Evolutionary conservation across 2,113 vertebrate genomes (phyloP), one percentile per base, ranked within the genome.

Genomic region (Andinoacara biseriatus): DNA sequence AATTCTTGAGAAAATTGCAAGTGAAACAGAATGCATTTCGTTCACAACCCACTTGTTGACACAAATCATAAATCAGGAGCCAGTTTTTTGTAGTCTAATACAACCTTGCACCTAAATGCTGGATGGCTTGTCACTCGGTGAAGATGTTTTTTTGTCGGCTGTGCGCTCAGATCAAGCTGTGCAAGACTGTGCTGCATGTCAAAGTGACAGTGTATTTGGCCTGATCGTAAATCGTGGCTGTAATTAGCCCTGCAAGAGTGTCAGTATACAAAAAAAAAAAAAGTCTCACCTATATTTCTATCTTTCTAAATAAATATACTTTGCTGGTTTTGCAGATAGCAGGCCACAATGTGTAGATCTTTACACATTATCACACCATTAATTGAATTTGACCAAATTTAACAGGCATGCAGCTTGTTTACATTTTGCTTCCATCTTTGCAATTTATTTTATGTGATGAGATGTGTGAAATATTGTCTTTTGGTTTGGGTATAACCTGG

Each of bases 291-390:
- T 76, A 4, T 43, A 5, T 49, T 79, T 82, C 7, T 61, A 7
- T 46, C 65, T 58, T 43, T 60, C 22, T 10, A 26, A 75, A 76
- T 54, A 72, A 72, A 72, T 54, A 72, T 72, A 72, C 46, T 54
- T 72, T 54, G 67, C 26, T 54, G 26, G 54, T 72, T 54, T 33
- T 72, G 26, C 43, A 76, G 74, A 5, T 40, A 26, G 74, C 74
- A 54, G 46, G 46, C 18, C 67, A 31, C 11, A 17, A 69, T 58
- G n/a, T 7, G 35, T 26, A 14, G 65, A 20, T 52, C 24, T 52
- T 52, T 52, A 52, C 24, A 69, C 10, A 2, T n/a, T 54, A 18
- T 72, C 46, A 72, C 67, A 33, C 67, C 18, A 33, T 72, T 54
- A 31, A 72, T 33, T 20, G 1, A 54, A 8, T 54, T 72, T 72